Base-by-base conservation (phyloP, 2,797 vertebrate genomes). In the Lepilemur septentrionalis region DNA sequence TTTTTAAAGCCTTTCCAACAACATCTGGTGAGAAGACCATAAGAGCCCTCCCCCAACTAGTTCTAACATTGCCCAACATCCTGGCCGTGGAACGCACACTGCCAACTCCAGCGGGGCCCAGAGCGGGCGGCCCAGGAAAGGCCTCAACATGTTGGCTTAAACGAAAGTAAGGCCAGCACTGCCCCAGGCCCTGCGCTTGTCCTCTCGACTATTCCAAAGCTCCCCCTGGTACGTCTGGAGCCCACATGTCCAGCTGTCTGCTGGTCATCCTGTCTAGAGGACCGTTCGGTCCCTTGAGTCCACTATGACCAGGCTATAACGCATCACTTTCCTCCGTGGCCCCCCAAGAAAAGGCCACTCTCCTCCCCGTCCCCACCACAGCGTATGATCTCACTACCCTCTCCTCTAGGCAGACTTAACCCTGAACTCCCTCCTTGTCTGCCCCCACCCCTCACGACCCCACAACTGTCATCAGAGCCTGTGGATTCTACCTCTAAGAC, bases 1-100 rank as follows among this genome's bases (percentile, higher is more conserved):
- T 57, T 89, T 69, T n/a, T 7, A 69, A 94, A 91, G 75, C 15
- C 43, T 46, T 75, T 22, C 72, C 79, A 15, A 52, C 35, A 46
- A 41, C 61, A 88, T 52, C n/a, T 11, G 75, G 61, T 10, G 46
- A 23, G 46, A 28, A 35, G 55, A 82, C 6, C 43, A 5, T 35
- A 41, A 73, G 14, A 84, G 61, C 38, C 41, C 6, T 15, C 28
- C 35, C 61, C 79, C 30, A 43, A 4, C 18, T 35, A 57, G 28
- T 52, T 15, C 59, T 22, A n/a, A 15, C 57, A 41, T 9, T n/a
- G 69, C 22, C 63, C 1, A 0, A 30, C 46, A 4, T 17, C 59
- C 20, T 8, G 1, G 55, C n/a, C 65, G 11, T 0, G 1, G 15
- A 22, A n/a, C 6, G 6, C 0, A 0, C 1, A 0, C 8, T 4